A percentile compares a stretch with the other conserved stretches of the same genome.
Evolutionary conservation across 1,140 invertebrate species (phyloP).

Genomic region (Nixonia krombeini): DNA sequence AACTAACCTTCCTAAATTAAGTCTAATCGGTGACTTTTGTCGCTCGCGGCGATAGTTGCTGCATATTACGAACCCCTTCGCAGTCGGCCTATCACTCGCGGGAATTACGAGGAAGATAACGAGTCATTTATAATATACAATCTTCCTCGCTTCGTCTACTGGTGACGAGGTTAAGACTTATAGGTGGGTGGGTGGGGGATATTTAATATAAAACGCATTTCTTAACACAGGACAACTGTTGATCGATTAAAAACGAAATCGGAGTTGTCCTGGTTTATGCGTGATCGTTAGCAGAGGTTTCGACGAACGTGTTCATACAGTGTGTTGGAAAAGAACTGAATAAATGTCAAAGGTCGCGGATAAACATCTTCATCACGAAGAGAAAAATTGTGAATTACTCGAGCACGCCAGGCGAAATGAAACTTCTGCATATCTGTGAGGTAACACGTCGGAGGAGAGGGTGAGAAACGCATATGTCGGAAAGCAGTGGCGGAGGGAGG

Average conservation of each 20-base stretch:
- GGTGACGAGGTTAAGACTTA: no score
- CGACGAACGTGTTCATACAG: no score
- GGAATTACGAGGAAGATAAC: constrained; percentile 13
- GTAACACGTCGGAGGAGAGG: no score
- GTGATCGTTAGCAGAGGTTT: no score
- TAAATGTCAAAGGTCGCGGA: constrained; percentile 25
- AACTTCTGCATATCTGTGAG: constrained; percentile 40
- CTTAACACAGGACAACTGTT: no score
- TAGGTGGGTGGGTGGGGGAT: no score
- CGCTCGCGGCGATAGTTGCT: constrained; percentile 37
- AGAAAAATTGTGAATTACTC: constrained; percentile 57
- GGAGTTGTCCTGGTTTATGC: no score
- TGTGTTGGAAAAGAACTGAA: constrained; percentile 38
- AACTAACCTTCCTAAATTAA: constrained; percentile 58
- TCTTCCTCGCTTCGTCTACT: background rate
- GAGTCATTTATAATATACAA: background rate
- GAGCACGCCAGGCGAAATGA: constrained; percentile 44
- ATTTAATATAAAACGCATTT: no score
- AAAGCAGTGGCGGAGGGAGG: no score
- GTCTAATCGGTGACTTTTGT: constrained; percentile 52
- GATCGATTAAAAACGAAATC: no score
- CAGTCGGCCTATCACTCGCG: constrained; percentile 15
- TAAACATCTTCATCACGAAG: constrained; percentile 57
- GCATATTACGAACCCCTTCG: constrained; percentile 23
- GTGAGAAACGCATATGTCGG: no score